These are phyloP conservation scores for Neodon shergylaensis DNA, from an alignment of 2,113 vertebrate species.

Conservation along the genomic window DNA sequence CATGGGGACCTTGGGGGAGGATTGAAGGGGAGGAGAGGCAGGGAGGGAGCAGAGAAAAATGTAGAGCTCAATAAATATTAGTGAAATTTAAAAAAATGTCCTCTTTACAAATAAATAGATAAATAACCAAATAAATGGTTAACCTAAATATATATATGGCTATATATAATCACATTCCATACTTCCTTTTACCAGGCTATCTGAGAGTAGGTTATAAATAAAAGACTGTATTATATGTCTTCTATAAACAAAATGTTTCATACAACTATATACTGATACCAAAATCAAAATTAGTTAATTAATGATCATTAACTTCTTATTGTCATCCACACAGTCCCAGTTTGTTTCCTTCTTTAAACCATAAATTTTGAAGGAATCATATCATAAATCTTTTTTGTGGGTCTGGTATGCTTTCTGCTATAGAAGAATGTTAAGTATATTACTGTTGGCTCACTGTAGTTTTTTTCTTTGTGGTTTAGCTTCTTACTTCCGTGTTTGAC, in stretches of 20 bases:
- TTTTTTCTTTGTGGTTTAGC: conserved; percentile 84
- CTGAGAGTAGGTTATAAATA: conserved; percentile 13
- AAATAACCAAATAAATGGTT: not conserved
- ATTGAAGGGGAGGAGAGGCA: too few species aligned
- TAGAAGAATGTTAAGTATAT: not conserved
- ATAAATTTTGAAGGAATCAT: conserved; percentile 29
- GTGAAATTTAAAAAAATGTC: not conserved
- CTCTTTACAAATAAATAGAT: not conserved
- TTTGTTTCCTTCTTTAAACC: not conserved
- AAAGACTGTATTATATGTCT: not conserved
- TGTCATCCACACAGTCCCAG: not conserved
- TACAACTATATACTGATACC: not conserved
- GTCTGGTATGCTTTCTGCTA: conserved; percentile 19
- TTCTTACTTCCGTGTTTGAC: conserved; percentile 98
- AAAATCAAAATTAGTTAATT: conserved; percentile 34
- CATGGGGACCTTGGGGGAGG: too few species aligned
- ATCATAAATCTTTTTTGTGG: conserved; percentile 15
- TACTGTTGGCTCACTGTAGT: conserved; percentile 58
- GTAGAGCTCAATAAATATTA: too few species aligned
- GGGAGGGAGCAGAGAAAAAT: too few species aligned
- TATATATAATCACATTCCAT: not conserved
- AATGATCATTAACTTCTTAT: conserved; percentile 29
- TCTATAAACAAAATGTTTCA: conserved; percentile 1
- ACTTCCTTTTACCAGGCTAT: not conserved
- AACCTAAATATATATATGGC: not conserved